Evolutionary conservation across 2,113 vertebrate species (phyloP), one percentile per base, ranked within the genome.

Genomic region (Setophaga coronata): DNA sequence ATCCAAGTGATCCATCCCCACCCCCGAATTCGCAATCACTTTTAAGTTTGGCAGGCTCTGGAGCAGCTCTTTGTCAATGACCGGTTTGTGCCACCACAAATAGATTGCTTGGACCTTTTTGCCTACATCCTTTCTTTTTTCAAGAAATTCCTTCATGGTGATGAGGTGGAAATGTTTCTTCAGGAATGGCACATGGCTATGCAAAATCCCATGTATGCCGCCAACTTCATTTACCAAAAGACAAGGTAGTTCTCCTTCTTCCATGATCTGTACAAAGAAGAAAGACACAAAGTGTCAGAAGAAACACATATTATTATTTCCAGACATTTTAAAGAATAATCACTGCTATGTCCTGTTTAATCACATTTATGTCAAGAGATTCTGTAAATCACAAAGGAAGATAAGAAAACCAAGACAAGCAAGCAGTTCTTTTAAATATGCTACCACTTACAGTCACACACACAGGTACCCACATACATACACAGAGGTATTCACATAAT

Each of bases 1-100:
- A 57, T 98, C 97, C 87, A 98, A 87, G 92, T 98, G 98, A 93
- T 98, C 97, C 62, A 98, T 89, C 33, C 98, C 98, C 23, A 88
- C 98, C n/a, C 98, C 98, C 2, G 81, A 83, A 21, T 56, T 98
- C 2, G 96, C 95, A 40, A 99, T 91, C 28, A 98, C 96, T 97
- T 98, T 98, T 60, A 99, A 94, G 2, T 96, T 95, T 1, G 98
- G 98, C 47, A 98, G 96, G 19, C 53, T 96, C 57, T 95, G 81
- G 31, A 98, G 96, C 19, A 98, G 97, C 21, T 96, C 90, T 40
- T 5, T 34, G 76, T 96, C 47, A 15, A 98, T 36, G 18, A 70
- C 69, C 9, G 97, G 92, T 45, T 61, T 67, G n/a, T 36, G 36
- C 14, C 84, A 90, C 97, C 98, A 98, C 20, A 98, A 6, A 73